Evolutionary conservation across 2,113 vertebrate genomes (phyloP), one percentile per base, ranked within the genome.

Genomic region (Corythornis vintsioides): DNA sequence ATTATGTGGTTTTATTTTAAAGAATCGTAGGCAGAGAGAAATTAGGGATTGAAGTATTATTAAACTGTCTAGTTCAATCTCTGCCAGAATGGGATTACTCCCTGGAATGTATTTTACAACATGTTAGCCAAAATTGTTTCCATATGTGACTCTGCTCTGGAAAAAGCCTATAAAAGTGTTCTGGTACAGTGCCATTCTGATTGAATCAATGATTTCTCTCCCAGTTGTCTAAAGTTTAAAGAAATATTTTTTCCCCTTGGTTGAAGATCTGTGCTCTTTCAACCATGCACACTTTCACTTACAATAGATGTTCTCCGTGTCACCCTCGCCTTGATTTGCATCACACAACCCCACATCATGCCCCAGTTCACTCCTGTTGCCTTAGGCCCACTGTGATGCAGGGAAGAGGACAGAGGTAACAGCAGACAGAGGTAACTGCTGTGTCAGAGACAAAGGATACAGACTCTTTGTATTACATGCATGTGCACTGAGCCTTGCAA

Each of bases 1-100:
- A 83, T 83, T 63, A 83, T 26, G 67, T 83, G 50, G 52, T 50
- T 95, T 73, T 50, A 80, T 11, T 56, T 73, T 87, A 80, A 93
- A 87, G 47, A 92, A 77, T 71, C 83, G 64, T 9, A 85, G 48
- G 4, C 52, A 91, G 50, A 76, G 38, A 85, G 47, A 92, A 94
- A 88, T 93, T 93, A 91, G 59, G 59, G 45, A 86, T 84, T 59
- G 83, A 94, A 86, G 47, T 3, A 5, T 84, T 89, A 92, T 91
- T 89, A 88, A 87, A 89, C 55, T 83, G 89, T 80, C 78, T 80
- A 76, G 60, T 77, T 94, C 75, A 83, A 87, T 74, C 67, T 73
- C 82, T 94, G 82, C 64, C 78, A 85, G n/a, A 22, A 76, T 15
- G n/a, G 52, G 89, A 89, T 83, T 92, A 85, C 64, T 74, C 48